Conservation (phyloP, 2,113 vertebrate genomes). For the Bufo bufo region DNA sequence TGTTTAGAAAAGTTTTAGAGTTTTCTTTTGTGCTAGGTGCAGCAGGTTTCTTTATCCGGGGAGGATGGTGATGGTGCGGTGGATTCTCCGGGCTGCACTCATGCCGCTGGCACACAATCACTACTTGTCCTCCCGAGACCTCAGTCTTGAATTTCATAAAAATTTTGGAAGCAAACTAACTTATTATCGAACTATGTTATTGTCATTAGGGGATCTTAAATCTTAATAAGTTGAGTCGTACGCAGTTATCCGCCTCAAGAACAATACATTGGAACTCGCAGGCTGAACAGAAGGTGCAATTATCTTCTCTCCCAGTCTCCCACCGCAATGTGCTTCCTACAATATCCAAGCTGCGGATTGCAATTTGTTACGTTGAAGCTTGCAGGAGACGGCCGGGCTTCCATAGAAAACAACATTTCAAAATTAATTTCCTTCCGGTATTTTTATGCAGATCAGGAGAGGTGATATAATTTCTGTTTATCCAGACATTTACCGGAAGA, state of each 20-base stretch:
- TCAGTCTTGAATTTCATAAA: neutral
- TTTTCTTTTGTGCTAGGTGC: neutral
- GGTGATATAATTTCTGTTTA: neutral
- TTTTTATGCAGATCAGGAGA: constrained; percentile 20
- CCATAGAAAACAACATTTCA: neutral
- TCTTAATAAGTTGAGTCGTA: constrained; percentile 2
- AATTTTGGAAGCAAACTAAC: constrained; percentile 38
- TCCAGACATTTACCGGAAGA: neutral
- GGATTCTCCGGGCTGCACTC: neutral
- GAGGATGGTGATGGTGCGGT: neutral
- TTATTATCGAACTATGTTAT: constrained; percentile 38
- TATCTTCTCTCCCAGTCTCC: constrained; percentile 15
- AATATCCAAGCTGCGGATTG: constrained; percentile 24
- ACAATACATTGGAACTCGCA: constrained; percentile 3
- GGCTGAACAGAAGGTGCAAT: constrained; percentile 35
- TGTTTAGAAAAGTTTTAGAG: neutral
- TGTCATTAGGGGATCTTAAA: constrained; percentile 47
- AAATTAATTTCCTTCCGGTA: neutral
- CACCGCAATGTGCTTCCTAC: neutral
- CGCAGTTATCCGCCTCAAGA: constrained; percentile 22
- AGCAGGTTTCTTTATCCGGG: neutral
- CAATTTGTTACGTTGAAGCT: neutral
- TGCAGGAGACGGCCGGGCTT: neutral
- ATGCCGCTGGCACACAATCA: constrained; percentile 30
- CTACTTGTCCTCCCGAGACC: neutral